Percentiles rank a stretch among this genome's conserved stretches.
These are phyloP conservation scores for Scrobipalpa atriplicella DNA, from an alignment of 2,888 invertebrate species.

Conservation along the genomic window DNA sequence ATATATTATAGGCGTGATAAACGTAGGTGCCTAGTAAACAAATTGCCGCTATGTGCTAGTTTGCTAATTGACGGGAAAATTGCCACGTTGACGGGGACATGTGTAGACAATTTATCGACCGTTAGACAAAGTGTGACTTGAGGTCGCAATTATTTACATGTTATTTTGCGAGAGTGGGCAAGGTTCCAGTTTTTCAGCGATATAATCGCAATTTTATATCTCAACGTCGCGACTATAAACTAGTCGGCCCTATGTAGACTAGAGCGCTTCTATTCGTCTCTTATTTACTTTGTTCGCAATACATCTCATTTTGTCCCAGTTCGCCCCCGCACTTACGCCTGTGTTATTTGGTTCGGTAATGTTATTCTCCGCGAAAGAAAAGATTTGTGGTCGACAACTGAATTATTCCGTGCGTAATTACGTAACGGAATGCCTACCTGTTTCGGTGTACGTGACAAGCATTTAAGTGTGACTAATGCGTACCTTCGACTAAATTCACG, in stretches of 20 bases:
- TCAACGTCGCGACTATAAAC: constrained; percentile 44
- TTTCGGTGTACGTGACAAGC: constrained; percentile 7
- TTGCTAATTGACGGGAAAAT: constrained; percentile 23
- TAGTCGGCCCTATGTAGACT: constrained; percentile 38
- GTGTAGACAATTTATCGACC: constrained; percentile 27
- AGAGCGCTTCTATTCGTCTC: constrained; percentile 31
- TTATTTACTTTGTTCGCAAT: constrained; percentile 47
- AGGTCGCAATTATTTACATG: constrained; percentile 27
- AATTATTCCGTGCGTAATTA: constrained; percentile 38
- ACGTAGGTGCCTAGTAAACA: constrained; percentile 6
- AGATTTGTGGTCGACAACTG: constrained; percentile 42
- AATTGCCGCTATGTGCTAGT: constrained; percentile 17
- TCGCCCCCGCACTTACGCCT: constrained; percentile 40
- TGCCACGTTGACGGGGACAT: constrained; percentile 16
- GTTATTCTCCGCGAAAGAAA: constrained; percentile 47
- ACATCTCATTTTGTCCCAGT: constrained; percentile 47
- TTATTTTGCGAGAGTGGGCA: constrained; percentile 44
- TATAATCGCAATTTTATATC: constrained; percentile 60
- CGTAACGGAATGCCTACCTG: constrained; percentile 31
- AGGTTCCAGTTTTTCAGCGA: constrained; percentile 57
- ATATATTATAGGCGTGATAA: constrained; percentile 14
- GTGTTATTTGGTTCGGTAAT: constrained; percentile 48
- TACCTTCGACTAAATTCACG: constrained; percentile 42
- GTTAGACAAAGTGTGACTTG: constrained; percentile 28
- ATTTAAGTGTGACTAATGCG: constrained; percentile 35